Conservation (phyloP, 2,797 vertebrate species). For the Silurus lanzhouensis region DNA sequence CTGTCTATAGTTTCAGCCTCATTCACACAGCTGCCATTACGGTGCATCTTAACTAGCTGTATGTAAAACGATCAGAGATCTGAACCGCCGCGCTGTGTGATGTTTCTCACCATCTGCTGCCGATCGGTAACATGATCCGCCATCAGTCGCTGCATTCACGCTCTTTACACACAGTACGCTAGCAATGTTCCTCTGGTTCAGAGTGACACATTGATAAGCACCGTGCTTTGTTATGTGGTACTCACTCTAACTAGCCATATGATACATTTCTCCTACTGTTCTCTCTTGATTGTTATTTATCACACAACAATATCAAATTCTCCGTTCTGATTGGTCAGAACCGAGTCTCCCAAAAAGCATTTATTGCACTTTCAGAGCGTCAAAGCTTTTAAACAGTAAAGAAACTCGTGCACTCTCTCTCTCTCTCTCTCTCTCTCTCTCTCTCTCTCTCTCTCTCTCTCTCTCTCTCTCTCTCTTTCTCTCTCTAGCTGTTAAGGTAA, state of each 20-base stretch:
- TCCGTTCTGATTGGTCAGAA: background rate
- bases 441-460: background rate
- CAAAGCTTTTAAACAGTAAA: no score
- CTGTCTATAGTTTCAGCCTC: slow-evolving; percentile 25
- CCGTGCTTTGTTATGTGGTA: background rate
- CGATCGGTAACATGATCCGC: slow-evolving; percentile 23
- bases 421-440: no score
- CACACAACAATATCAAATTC: background rate
- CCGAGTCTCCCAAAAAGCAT: background rate
- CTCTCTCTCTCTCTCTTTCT: no score
- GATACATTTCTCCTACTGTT: background rate
- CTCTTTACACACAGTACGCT: background rate
- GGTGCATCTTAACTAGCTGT: slow-evolving; percentile 31
- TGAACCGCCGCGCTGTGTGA: slow-evolving; percentile 27
- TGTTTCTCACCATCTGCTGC: slow-evolving; percentile 29
- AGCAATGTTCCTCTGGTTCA: background rate
- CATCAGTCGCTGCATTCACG: background rate
- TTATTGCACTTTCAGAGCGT: no score
- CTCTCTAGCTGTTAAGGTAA: background rate
- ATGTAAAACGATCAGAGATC: slow-evolving; percentile 33
- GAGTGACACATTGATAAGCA: background rate
- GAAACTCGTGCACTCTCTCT: no score
- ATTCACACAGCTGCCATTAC: slow-evolving; percentile 13
- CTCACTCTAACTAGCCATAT: background rate
- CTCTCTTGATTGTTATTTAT: background rate